These are phyloP conservation scores for Panthera leo DNA, from an alignment of 2,113 vertebrate genomes.

Conservation along the genomic window DNA sequence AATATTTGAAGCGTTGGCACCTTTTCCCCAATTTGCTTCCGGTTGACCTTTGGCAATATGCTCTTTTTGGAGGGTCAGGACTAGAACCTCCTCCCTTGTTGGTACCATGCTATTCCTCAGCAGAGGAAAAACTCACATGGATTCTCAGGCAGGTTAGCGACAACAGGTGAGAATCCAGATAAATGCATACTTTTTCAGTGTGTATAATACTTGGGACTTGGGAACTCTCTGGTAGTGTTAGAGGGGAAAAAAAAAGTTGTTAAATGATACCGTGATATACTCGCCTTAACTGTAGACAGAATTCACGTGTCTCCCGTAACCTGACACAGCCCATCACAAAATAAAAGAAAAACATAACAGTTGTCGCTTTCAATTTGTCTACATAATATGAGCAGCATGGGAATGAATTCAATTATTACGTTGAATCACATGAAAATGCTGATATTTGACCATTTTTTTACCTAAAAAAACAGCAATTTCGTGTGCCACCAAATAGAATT, in stretches of 20 bases:
- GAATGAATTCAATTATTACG: constrained; percentile 58
- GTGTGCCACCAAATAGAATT: constrained; percentile 5
- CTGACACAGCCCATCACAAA: background rate
- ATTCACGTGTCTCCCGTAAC: background rate
- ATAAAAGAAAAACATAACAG: background rate
- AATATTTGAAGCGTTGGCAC: background rate
- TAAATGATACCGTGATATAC: background rate
- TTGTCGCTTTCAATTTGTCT: constrained; percentile 51
- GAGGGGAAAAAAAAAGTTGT: background rate
- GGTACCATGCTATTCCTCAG: background rate
- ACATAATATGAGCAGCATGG: background rate
- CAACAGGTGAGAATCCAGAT: background rate
- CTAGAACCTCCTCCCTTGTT: background rate
- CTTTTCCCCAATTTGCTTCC: background rate
- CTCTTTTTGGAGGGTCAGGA: too few relatives aligned
- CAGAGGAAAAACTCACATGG: background rate
- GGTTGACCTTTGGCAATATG: background rate
- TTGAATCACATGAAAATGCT: constrained; percentile 28
- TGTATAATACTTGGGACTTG: background rate
- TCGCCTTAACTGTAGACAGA: background rate
- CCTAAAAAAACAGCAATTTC: constrained; percentile 38
- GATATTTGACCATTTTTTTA: constrained; percentile 45
- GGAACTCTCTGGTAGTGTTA: background rate
- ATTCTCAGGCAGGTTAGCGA: background rate
- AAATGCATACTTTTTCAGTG: background rate